Base-by-base conservation (phyloP, 2,888 invertebrate genomes). In the Nomada goodeniana region DNA sequence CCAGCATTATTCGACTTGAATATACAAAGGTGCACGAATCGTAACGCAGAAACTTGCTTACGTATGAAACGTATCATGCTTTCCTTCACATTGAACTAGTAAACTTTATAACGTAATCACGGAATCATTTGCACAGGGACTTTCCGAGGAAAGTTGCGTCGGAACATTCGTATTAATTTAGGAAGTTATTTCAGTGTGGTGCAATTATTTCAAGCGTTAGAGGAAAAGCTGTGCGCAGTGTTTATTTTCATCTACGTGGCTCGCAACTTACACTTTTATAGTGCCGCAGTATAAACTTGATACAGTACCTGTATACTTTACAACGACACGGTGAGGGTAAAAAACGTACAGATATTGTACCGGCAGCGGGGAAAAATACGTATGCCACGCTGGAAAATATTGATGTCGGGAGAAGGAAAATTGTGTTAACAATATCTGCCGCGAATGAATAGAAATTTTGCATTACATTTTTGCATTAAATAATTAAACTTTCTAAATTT, bases 261-360 rank as follows among this genome's bases (percentile, higher is more conserved):
- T 59, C 57, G 57, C 47, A 69, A 57, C 44, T 69, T 69, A 57
- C 57, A 44, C 15, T 69, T 69, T 57, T 26, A 69, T 69, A 69
- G 57, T 57, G 53, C 15, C 67, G 53, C 36, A 57, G 57, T 69
- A 57, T 69, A 57, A 69, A 69, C 69, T 55, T 69, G 69, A 69
- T 69, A 44, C 26, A 69, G 69, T 69, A 57, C 57, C 23, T 44
- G 26, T 44, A 55, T 69, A 44, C 57, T 57, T 42, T 57, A 69
- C 44, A 69, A 44, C 57, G 55, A 26, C 69, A 57, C 42, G 18
- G 15, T 23, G 44, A n/a, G 55, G 20, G 36, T 36, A 55, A 47
- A 26, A 29, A 73, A 63, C 55, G 72, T 44, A 36, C 44, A n/a
- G 68, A 57, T 74, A 7, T 36, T 36, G 36, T 36, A 36, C 36